Base-by-base conservation (phyloP, 2,797 vertebrate species). In the Brotula barbata region DNA sequence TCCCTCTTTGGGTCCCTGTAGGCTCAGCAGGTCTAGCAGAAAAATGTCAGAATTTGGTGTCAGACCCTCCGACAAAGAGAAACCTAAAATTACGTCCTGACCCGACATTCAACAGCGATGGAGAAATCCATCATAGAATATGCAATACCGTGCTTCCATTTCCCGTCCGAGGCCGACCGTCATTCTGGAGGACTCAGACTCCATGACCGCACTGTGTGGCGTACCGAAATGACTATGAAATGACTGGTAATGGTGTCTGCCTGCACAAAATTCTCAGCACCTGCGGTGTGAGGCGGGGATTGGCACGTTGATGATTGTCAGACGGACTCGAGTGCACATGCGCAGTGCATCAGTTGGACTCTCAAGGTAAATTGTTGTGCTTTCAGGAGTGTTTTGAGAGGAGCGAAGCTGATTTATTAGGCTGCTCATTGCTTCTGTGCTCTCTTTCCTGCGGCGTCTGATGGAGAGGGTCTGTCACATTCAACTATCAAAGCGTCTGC, bases 351-450 rank as follows among this genome's bases (percentile, higher is more conserved):
- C 40, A 31, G 31, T 71, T 80, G 53, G 73, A 74, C 78, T 82
- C 68, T 59, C 64, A 54, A 80, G 72, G 65, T 80, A 75, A 80
- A 78, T 75, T 57, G 60, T 78, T 20, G 43, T 68, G 68, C 63
- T 81, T 76, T 78, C 47, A 53, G 44, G 71, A 49, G 48, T 19
- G 45, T 65, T 56, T 15, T 3, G 33, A 67, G 56, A 33, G 20
- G 59, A 66, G 55, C 36, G 67, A 14, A 53, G 74, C 68, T 62
- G 69, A 78, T 75, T 68, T 63, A 58, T 55, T 33, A 51, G 75
- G 68, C 43, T n/a, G 55, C 75, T 79, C 50, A 68, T 57, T 33
- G 25, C 31, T 11, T 25, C 51, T 1, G 1, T 11, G 6, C 64
- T 33, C 46, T 25, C 43, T 52, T 54, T 64, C 62, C 75, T 2